These are phyloP conservation scores for Coracias cyanogaster DNA, from an alignment of 2,797 vertebrate genomes.

Conservation along the genomic window DNA sequence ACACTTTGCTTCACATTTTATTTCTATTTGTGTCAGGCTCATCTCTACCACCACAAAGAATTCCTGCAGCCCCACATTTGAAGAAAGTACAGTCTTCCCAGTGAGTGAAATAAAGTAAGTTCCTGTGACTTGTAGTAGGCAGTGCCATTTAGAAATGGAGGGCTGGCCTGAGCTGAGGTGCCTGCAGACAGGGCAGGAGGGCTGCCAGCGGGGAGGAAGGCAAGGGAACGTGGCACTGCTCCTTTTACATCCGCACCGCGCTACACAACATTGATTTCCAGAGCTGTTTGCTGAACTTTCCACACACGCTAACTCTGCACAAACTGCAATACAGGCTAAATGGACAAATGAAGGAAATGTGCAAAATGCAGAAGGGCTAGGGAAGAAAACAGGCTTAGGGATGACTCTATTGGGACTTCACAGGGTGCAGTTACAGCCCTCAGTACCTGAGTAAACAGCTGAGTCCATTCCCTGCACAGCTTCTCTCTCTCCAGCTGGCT, in stretches of 20 bases:
- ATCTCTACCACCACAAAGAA: background rate
- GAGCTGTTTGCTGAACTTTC: background rate
- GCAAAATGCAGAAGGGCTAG: background rate
- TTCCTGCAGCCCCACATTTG: background rate
- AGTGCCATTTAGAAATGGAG: background rate
- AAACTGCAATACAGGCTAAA: background rate
- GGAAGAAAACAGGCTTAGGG: background rate
- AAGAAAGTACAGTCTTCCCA: background rate
- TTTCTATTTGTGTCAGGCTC: background rate
- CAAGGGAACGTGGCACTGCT: background rate
- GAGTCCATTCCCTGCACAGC: background rate
- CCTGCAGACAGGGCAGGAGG: background rate
- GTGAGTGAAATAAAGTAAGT: background rate
- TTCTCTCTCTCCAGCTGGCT: background rate
- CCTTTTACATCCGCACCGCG: rapidly evolving
- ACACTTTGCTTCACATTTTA: background rate
- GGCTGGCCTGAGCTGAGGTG: background rate
- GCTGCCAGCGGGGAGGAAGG: background rate
- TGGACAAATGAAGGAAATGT: background rate
- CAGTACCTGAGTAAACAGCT: conserved; percentile 63
- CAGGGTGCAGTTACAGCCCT: background rate
- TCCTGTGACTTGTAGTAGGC: background rate
- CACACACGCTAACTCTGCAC: background rate
- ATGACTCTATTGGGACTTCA: background rate
- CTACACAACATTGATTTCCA: background rate